Percentiles rank a stretch among this genome's conserved stretches.
phyloP scores from a whole-genome alignment of 92 coral and sea anemone species.

The Paramuricea clavata region DNA sequence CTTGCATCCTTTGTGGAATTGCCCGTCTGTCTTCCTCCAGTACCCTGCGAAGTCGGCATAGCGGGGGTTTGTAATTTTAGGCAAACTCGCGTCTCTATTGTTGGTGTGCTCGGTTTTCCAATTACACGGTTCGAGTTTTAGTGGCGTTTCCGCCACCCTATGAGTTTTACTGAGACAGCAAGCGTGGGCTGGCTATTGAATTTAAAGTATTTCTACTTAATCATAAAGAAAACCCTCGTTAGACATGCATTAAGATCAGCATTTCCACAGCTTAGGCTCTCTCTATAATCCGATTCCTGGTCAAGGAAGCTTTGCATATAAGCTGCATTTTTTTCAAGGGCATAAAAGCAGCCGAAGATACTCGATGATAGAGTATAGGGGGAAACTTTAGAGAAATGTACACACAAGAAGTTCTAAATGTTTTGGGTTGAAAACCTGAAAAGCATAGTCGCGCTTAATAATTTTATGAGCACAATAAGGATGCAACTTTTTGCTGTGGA shows the following conservation, averaged over 20 bases:
- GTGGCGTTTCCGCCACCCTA: not conserved
- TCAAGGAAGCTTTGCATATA: not conserved
- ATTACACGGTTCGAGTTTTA: not conserved
- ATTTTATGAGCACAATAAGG: too few species aligned
- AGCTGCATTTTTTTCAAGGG: not conserved
- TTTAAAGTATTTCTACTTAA: not conserved
- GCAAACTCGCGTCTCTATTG: not conserved
- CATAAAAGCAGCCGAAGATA: not conserved
- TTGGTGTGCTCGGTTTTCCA: not conserved
- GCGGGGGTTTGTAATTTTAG: slow-evolving; percentile 15
- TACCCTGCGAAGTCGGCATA: slow-evolving; percentile 3
- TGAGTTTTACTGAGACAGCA: not conserved
- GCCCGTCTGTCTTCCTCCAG: not conserved
- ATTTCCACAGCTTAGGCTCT: not conserved
- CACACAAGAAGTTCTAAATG: not conserved
- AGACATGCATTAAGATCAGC: not conserved
- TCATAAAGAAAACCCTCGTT: not conserved
- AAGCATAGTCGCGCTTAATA: not conserved
- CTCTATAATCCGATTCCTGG: not conserved
- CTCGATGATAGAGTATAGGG: not conserved
- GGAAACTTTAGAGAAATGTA: not conserved
- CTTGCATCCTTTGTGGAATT: not conserved
- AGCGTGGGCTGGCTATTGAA: slow-evolving; percentile 10
- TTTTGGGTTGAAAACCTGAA: not conserved
- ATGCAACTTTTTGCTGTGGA: not conserved